phyloP scores from a whole-genome alignment of 2,888 invertebrate species.

The Lepidochrysops patricia region DNA sequence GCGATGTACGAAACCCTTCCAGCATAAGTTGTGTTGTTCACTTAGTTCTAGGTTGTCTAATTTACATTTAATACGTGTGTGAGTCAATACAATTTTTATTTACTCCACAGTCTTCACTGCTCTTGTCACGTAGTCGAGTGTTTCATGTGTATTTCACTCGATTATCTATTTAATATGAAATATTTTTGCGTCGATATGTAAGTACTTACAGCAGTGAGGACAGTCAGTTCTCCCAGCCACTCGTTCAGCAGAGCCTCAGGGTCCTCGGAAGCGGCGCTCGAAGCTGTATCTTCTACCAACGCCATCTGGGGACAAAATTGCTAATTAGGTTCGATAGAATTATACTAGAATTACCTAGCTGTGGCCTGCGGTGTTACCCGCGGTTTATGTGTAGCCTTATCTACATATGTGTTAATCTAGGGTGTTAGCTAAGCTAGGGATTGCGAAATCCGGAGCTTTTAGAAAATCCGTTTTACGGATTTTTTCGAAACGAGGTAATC shows the following conservation, averaged over 20 bases:
- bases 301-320: conserved; percentile 57
- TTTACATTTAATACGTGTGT: background rate
- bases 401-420: too few relatives aligned
- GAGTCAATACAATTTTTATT: background rate
- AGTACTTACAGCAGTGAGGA: conserved; percentile 81
- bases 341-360: background rate
- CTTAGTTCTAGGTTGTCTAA: too few relatives aligned
- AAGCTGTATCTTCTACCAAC: conserved; percentile 67
- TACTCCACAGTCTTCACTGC: background rate
- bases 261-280: conserved; percentile 79
- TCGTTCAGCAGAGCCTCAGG: conserved; percentile 85
- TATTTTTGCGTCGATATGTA: too few relatives aligned
- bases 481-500: too few relatives aligned
- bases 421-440: too few relatives aligned
- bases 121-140: conserved; percentile 12
- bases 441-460: too few relatives aligned
- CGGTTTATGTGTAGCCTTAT: too few relatives aligned
- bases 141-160: conserved; percentile 18
- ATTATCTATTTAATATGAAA: too few relatives aligned
- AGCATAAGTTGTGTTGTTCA: too few relatives aligned
- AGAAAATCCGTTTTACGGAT: too few relatives aligned
- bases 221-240: conserved; percentile 85
- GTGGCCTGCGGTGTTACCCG: too few relatives aligned
- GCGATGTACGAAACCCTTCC: too few relatives aligned
- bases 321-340: background rate